Evolutionary conservation across 2,888 invertebrate species (phyloP).

Genomic region (Erebia aethiops): DNA sequence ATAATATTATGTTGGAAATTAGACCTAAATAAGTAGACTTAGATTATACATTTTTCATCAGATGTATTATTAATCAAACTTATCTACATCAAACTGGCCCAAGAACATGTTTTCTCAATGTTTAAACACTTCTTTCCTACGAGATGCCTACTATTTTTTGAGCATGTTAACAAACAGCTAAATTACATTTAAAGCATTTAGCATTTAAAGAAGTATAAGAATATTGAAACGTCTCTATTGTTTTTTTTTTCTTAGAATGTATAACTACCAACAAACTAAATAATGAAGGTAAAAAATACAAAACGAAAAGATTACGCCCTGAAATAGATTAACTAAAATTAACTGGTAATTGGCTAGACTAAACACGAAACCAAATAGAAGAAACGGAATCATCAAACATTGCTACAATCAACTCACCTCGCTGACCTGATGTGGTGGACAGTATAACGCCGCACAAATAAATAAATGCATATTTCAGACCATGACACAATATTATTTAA

Average conservation of each 20-base stretch:
- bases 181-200: too few species aligned
- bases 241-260: too few species aligned
- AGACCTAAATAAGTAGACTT: too few species aligned
- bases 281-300: too few species aligned
- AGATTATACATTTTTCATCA: too few species aligned
- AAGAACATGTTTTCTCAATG: neutral
- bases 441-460: constrained; percentile 68
- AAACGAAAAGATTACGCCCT: too few species aligned
- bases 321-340: neutral
- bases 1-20: too few species aligned
- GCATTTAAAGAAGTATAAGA: too few species aligned
- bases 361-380: neutral
- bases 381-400: neutral
- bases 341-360: too few species aligned
- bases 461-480: constrained; percentile 44
- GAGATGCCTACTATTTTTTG: neutral
- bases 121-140: neutral
- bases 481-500: neutral
- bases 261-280: too few species aligned
- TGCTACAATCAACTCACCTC: constrained; percentile 62
- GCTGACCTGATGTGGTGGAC: constrained; percentile 62
- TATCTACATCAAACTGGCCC: neutral
- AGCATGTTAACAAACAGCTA: neutral
- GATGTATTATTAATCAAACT: too few species aligned
- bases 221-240: too few species aligned